These are phyloP conservation scores for Periplaneta americana DNA, from an alignment of 1,140 invertebrate genomes.

Conservation along the genomic window DNA sequence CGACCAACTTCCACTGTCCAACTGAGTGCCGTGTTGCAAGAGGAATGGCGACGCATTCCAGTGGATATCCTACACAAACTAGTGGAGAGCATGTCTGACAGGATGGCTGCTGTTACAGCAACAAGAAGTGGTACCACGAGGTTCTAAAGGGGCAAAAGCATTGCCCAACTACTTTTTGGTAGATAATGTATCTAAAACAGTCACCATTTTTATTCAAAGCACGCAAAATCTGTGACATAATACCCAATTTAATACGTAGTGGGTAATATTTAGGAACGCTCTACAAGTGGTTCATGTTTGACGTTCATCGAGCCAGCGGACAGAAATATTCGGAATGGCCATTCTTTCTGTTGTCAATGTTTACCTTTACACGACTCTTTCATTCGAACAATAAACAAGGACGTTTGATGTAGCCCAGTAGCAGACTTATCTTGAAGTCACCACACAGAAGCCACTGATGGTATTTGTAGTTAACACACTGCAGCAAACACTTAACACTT, in stretches of 20 bases:
- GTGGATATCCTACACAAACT: too few species aligned
- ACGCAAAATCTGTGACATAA: slow-evolving; percentile 33
- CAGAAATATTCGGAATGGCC: slow-evolving; percentile 28
- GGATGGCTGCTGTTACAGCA: too few species aligned
- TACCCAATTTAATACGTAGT: slow-evolving; percentile 35
- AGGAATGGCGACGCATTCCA: too few species aligned
- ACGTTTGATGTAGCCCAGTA: slow-evolving; percentile 39
- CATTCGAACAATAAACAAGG: slow-evolving; percentile 37
- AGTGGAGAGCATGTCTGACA: too few species aligned
- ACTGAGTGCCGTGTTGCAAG: too few species aligned
- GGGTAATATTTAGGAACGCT: slow-evolving; percentile 30
- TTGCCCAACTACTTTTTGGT: too few species aligned
- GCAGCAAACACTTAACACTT: slow-evolving; percentile 25
- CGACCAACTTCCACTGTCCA: too few species aligned
- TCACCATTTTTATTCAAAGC: slow-evolving; percentile 29
- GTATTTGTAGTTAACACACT: slow-evolving; percentile 33
- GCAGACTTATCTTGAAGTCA: slow-evolving; percentile 36
- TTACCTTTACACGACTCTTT: slow-evolving; percentile 33
- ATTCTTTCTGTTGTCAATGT: slow-evolving; percentile 32
- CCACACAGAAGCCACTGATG: slow-evolving; percentile 32
- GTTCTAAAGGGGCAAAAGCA: too few species aligned
- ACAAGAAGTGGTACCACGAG: too few species aligned
- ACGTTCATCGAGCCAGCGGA: slow-evolving; percentile 29
- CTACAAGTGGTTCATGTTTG: slow-evolving; percentile 28
- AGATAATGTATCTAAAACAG: slow-evolving; percentile 30